Evolutionary conservation across 2,888 invertebrate species (phyloP).

Genomic region (Leptura quadrifasciata): DNA sequence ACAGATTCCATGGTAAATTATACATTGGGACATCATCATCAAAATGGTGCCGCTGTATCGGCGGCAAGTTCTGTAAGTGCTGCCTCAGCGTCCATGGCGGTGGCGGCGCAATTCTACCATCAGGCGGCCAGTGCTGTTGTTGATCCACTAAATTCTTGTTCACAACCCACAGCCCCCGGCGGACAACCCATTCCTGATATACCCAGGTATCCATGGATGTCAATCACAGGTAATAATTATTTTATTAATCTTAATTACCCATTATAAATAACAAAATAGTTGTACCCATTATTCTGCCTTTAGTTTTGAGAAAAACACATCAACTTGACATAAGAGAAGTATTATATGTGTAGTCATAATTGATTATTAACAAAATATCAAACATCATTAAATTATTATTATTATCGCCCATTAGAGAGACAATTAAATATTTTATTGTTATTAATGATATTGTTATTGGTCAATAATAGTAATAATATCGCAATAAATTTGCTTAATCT

Average conservation of each 20-base stretch:
- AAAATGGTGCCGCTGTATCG: constrained; percentile 76
- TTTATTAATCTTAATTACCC: not conserved
- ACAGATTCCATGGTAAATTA: constrained; percentile 89
- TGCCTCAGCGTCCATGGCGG: constrained; percentile 81
- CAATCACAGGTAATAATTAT: constrained; percentile 89
- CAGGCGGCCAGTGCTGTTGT: constrained; percentile 87
- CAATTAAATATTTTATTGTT: constrained; percentile 34
- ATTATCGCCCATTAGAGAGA: constrained; percentile 35
- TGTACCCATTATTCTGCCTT: not conserved
- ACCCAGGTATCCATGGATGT: constrained; percentile 97
- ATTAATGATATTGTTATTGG: constrained; percentile 39
- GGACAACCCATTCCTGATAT: constrained; percentile 94
- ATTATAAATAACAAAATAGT: too few relatives aligned
- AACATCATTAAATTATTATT: constrained; percentile 32
- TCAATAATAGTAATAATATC: constrained; percentile 32
- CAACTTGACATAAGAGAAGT: not conserved
- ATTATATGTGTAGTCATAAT: not conserved
- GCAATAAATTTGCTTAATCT: constrained; percentile 22
- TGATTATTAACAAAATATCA: constrained; percentile 17
- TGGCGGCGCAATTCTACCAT: constrained; percentile 91
- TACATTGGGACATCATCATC: constrained; percentile 85
- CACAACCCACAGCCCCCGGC: constrained; percentile 80
- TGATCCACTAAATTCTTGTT: constrained; percentile 88
- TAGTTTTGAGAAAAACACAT: too few relatives aligned
- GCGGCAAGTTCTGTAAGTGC: constrained; percentile 83